These are phyloP conservation scores for Psilopsiagon aymara DNA, from an alignment of 2,113 vertebrate species.

Conservation along the genomic window DNA sequence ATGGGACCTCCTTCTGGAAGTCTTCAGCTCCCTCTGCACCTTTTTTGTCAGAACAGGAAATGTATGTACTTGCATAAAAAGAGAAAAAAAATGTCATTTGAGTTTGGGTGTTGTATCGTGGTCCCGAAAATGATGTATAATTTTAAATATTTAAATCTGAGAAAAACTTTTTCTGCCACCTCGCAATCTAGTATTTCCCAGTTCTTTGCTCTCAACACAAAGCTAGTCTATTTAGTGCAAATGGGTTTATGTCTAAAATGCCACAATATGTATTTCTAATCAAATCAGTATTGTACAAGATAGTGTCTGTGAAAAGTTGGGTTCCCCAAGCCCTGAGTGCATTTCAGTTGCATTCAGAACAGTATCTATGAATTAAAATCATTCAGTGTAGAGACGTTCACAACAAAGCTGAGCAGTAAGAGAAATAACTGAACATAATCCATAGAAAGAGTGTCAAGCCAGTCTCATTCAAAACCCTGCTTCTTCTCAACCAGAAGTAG, in stretches of 20 bases:
- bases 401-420: not conserved
- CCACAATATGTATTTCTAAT: not conserved
- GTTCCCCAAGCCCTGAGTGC: not conserved
- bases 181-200: not conserved
- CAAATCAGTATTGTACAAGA: not conserved
- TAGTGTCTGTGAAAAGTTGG: not conserved
- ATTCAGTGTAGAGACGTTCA: not conserved
- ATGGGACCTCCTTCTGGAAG: not conserved
- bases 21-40: not conserved
- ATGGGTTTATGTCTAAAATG: not conserved
- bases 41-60: not conserved
- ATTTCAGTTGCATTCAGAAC: not conserved
- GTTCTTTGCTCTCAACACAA: not conserved
- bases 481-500: not conserved
- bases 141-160: not conserved
- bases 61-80: too few species aligned
- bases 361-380: not conserved
- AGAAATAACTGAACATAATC: not conserved
- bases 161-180: not conserved
- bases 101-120: not conserved
- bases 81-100: not conserved
- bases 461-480: not conserved
- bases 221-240: not conserved
- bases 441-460: not conserved
- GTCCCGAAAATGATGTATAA: not conserved